phyloP scores from a whole-genome alignment of 2,113 vertebrate genomes.

The Cyanoliseus patagonus region DNA sequence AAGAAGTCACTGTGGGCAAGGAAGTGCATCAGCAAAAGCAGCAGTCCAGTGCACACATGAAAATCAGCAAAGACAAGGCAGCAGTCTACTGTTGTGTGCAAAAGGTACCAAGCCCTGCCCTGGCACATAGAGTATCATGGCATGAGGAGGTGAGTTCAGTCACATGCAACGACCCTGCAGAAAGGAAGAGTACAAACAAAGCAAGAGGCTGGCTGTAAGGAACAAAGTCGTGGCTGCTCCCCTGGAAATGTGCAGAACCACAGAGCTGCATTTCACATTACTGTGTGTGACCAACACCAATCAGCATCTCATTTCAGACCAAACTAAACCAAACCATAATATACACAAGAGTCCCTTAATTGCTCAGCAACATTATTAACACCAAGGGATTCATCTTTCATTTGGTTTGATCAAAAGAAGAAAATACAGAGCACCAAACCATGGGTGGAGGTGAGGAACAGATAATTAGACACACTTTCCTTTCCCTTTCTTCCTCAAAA shows the following conservation, averaged over 20 bases:
- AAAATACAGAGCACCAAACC: not conserved
- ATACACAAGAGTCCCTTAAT: not conserved
- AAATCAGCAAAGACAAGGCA: not conserved
- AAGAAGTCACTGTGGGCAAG: not conserved
- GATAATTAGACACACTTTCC: not conserved
- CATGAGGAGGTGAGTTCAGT: rapidly evolving
- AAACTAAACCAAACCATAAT: not conserved
- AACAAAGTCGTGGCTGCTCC: not conserved
- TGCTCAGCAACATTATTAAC: not conserved
- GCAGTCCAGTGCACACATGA: not conserved
- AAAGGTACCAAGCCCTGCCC: not conserved
- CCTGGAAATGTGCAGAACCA: not conserved
- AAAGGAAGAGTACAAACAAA: not conserved
- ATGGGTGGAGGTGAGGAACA: not conserved
- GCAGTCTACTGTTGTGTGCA: not conserved
- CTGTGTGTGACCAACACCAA: not conserved
- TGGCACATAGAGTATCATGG: not conserved
- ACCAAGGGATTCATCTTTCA: not conserved
- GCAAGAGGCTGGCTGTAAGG: not conserved
- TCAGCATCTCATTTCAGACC: not conserved
- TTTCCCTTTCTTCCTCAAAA: not conserved
- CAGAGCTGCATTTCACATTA: not conserved
- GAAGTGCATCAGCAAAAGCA: not conserved
- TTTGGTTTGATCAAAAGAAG: not conserved
- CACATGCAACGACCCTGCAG: not conserved